Base-by-base conservation (phyloP, 2,888 invertebrate genomes). In the Limnephilus rhombicus region DNA sequence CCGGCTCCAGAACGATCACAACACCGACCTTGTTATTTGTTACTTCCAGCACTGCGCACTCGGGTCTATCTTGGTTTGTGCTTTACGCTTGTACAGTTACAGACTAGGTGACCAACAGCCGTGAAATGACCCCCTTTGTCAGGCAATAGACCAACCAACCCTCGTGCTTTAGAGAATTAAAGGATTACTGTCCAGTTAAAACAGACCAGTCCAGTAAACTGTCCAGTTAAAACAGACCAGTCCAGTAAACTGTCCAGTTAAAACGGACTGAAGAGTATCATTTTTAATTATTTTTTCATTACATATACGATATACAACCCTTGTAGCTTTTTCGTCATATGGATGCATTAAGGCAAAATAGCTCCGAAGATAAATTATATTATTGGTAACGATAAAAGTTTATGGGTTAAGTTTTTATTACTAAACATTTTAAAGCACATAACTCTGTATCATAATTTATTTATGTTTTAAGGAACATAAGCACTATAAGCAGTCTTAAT, bases 121-220 rank as follows among this genome's bases (percentile, higher is more conserved):
- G 34, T 88, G 68, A 88, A 88, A 88, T 88, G 34, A 88, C n/a
- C 88, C 88, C 34, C 88, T 37, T 53, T 88, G 49, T 53, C 53
- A 34, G 88, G n/a, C 31, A 37, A 29, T n/a, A n/a, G 68, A 29
- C 68, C 53, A 53, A 53, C 53, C 53, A 53, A 53, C 53, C 68
- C 88, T 49, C 34, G 24, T 29, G 80, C 88, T 88, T 88, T 68
- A 68, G 68, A 68, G 88, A 68, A 88, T 88, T 68, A 31, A 53
- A 31, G 88, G 68, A 53, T 68, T 88, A 88, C 68, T 29, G 68
- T 29, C 11, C 88, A 68, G 68, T 53, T 37, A 31, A 88, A 88
- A 85, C 68, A n/a, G 24, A n/a, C 86, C 3, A 18, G 31, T 31
- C 31, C 31, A 31, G 31, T 31, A 31, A 31, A 88, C 68, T 29